Evolutionary conservation across 2,888 invertebrate species (phyloP), one percentile per base, ranked within the genome.

Genomic region (Arrhopalites spinosus): DNA sequence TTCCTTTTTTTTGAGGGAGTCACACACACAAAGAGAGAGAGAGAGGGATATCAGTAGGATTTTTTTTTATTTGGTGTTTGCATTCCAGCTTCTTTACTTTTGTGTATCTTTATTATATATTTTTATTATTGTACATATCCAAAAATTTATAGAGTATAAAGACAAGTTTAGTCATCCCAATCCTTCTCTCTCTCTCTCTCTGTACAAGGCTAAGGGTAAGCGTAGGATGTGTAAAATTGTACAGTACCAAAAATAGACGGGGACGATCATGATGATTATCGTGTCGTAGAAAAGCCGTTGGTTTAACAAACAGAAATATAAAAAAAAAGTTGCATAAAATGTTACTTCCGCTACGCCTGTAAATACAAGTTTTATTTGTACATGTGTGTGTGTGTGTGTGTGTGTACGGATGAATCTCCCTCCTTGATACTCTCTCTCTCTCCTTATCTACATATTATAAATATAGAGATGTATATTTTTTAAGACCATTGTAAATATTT

Each of bases 401-500:
- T 50, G n/a, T 50, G 50, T 50, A 5, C 11, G 50, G n/a, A 15
- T 45, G 15, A 7, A 45, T 45, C 45, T n/a, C n/a, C n/a, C n/a
- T n/a, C n/a, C n/a, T n/a, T n/a, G n/a, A n/a, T n/a, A n/a, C n/a
- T n/a, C n/a, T n/a, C n/a, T n/a, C n/a, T 17, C 45, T 45, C 15
- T 45, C 7, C 15, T 45, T 15, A 45, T 50, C 50, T 50, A 5
- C 50, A 50, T 50, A 50, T 20, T 20, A 53, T 53, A 53, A 53
- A 53, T 53, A n/a, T n/a, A 20, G 8, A 53, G 5, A n/a, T n/a
- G 53, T 20, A 53, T 53, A 11, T 36, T 36, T 36, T 23, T 5
- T 20, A 53, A 53, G 5, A 20, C 50, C 27, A 59, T 25, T 59
- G 59, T 59, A 59, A 59, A 59, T 59, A 59, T 59, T 59, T 59